Base-by-base conservation (phyloP, 2,888 invertebrate genomes). In the Balanococcus diminutus region DNA sequence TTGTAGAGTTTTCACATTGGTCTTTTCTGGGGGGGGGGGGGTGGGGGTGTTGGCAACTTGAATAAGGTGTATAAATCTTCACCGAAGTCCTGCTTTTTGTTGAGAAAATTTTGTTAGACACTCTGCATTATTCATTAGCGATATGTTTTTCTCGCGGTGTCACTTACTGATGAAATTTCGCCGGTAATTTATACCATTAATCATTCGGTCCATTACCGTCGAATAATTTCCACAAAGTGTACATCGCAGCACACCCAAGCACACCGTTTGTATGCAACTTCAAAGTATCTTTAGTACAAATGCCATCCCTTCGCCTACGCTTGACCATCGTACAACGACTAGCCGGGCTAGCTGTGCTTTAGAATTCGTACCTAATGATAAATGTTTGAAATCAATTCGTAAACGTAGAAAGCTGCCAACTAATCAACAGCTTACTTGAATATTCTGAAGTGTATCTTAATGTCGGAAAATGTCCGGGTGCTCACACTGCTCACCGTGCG, bases 371-470 rank as follows among this genome's bases (percentile, higher is more conserved):
- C n/a, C n/a, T n/a, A n/a, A n/a, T n/a, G n/a, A n/a, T 19, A 51
- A 51, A 51, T 19, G 19, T 19, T 67, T 28, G 4, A 25, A 67
- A 67, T 67, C 61, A 67, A 67, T 67, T 28, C 61, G 25, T 28
- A 51, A 51, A 67, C 11, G 11, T 2, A 67, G 25, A 28, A 67
- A 25, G 11, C 61, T 67, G 61, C 28, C 61, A 28, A 67, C 61
- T 67, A 67, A 67, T 67, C 61, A 67, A 67, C 61, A 67, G 61
- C 61, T 67, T 67, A 67, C 14, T 67, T 28, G 28, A 67, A 25
- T 67, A 67, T 67, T 28, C 11, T 9, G 51, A 51, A 51, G 51
- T 19, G 51, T 51, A 51, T 67, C 61, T 67, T 0, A 1, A 28
- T 25, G 61, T 25, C 25, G 4, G 14, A 4, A 51, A 51, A 51